Base-by-base conservation (phyloP, 2,797 vertebrate species). In the Darevskia mixta region DNA sequence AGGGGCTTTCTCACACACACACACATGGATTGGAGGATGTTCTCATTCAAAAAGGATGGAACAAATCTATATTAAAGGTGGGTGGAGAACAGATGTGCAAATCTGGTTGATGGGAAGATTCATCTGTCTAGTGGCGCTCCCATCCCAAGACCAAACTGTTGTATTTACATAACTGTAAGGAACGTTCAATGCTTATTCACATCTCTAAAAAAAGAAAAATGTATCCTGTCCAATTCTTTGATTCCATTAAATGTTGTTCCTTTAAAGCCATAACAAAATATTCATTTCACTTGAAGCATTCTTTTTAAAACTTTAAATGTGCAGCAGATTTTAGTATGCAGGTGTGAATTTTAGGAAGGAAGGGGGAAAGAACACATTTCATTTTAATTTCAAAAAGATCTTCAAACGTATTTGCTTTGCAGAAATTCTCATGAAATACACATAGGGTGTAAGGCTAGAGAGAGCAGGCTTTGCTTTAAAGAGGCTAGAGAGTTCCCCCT, bases 401-500 rank as follows among this genome's bases (percentile, higher is more conserved):
- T 80, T 49, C 45, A 38, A 32, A n/a, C 27, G 35, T 10, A 17
- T 58, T 61, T 79, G 23, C 23, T 69, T 79, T n/a, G 69, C 32
- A 38, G 38, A 49, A 29, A 80, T 79, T 29, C 32, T 29, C 38
- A 77, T 71, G 20, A 55, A 71, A 43, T 32, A n/a, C 1, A 67
- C 13, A 23, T 17, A 73, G 17, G 45, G 15, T 29, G 7, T 29
- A 20, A 69, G 25, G 43, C 64, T 64, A 38, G 72, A 77, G 1
- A 77, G 7, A 17, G 2, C 15, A 2, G 20, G 1, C 8, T 43
- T 3, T 20, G 13, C 35, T 55, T 78, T 83, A 23, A 58, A 80
- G 38, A 38, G n/a, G 45, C 72, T 77, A 82, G 35, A 85, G 27
- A 29, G 77, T 45, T 85, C 82, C 89, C 71, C 72, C 78, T 82